Evolutionary conservation across 1,140 invertebrate genomes (phyloP), one percentile per base, ranked within the genome.

Genomic region (Coelopa frigida): DNA sequence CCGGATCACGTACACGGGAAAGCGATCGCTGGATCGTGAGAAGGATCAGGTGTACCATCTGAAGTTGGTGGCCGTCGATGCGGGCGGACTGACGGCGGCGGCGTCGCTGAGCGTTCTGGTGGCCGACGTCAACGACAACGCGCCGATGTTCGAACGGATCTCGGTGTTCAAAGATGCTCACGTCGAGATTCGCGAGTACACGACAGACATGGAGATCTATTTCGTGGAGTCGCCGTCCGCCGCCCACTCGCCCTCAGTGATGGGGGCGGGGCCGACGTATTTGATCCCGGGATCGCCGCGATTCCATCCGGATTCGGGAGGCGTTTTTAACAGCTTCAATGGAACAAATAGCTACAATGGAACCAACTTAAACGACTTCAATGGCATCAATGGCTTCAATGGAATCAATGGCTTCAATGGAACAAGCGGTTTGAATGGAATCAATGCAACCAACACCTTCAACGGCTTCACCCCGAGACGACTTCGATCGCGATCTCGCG

Each of bases 121-220:
- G 11, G 71, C 79, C 5, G 90, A 94, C 70, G 79, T 83, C 48
- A 94, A 94, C 60, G 90, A 94, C 64, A 90, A 92, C 71, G 53
- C 75, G 0, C 90, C 90, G 0, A 73, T 76, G 37, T 83, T 81
- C 50, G 75, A 74, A 47, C 78, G 83, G 54, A 78, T 84, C 57
- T 74, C 78, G 15, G 75, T 84, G 31, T 78, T 78, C 3, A 71
- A 80, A 7, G 77, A 80, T 44, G 77, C 81, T 56, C 80, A 76
- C 2, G 71, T 84, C 31, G 79, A 79, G 29, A 75, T 84, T n/a
- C 59, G 79, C 5, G 75, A 81, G 57, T 70, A 73, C 29, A 75
- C 77, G 29, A 66, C 65, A 22, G 73, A 75, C 21, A 74, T 75
- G 58, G 74, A 75, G 59, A 74, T 74, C 48, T 75, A 76, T 50